phyloP scores from a whole-genome alignment of 2,113 vertebrate genomes.

The Hystrix cristata region DNA sequence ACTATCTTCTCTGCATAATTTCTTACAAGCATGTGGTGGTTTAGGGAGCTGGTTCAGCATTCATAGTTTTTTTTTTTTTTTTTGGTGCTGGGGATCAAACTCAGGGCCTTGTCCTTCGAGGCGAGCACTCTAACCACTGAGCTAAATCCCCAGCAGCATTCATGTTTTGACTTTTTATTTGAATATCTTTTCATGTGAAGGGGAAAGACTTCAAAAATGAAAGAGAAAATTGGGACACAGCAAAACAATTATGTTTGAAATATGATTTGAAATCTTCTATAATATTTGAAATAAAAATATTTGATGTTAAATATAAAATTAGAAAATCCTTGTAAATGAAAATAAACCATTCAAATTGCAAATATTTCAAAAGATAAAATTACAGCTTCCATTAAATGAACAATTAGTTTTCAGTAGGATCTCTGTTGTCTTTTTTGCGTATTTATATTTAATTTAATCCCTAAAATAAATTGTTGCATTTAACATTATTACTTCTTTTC shows the following conservation, averaged over 20 bases:
- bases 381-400: background rate
- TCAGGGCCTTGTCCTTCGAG: no score
- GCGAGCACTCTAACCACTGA: no score
- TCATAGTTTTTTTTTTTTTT: background rate
- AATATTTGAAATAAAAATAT: background rate
- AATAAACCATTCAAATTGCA: background rate
- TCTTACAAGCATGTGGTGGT: background rate
- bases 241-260: background rate
- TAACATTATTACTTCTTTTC: background rate
- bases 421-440: background rate
- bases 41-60: background rate
- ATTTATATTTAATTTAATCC: conserved; percentile 4
- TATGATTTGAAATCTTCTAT: background rate
- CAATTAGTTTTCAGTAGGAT: background rate
- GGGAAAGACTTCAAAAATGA: background rate
- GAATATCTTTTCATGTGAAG: background rate
- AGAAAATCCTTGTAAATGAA: background rate
- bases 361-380: background rate
- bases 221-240: background rate
- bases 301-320: background rate
- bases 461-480: background rate
- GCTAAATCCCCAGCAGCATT: background rate
- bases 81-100: no score
- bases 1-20: background rate
- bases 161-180: background rate